phyloP scores from a whole-genome alignment of 2,888 invertebrate species.

The Slavum lentiscoides region DNA sequence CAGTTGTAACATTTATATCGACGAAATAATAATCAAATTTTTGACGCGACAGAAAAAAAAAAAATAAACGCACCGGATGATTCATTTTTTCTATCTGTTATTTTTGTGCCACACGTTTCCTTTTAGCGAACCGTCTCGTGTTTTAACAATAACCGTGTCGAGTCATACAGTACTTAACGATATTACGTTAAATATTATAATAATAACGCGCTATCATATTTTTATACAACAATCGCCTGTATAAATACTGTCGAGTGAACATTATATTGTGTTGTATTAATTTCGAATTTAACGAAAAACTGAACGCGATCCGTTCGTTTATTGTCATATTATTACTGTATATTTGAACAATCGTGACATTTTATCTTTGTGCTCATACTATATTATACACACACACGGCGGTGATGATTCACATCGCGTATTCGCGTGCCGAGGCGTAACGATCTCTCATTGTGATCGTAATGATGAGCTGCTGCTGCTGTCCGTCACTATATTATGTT shows the following conservation, averaged over 20 bases:
- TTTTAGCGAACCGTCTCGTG: too few relatives aligned
- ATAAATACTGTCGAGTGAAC: too few relatives aligned
- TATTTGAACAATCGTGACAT: neutral
- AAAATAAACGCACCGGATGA: neutral
- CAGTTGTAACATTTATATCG: neutral
- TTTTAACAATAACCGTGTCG: too few relatives aligned
- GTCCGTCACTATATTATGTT: constrained; percentile 6
- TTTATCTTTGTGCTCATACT: neutral
- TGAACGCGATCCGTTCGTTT: too few relatives aligned
- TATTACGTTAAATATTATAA: too few relatives aligned
- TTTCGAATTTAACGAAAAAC: too few relatives aligned
- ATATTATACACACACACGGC: neutral
- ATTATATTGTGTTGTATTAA: too few relatives aligned
- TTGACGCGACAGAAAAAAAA: neutral
- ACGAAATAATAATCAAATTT: neutral
- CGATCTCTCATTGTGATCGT: constrained; percentile 30
- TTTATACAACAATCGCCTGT: too few relatives aligned
- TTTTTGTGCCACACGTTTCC: neutral
- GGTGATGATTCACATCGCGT: constrained; percentile 34
- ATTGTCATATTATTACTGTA: too few relatives aligned
- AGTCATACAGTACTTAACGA: too few relatives aligned
- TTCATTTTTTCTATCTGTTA: neutral
- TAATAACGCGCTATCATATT: too few relatives aligned
- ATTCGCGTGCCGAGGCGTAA: constrained; percentile 50
- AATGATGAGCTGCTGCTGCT: neutral